Base-by-base conservation (phyloP, 2,797 vertebrate genomes). In the Phylloscopus collybita region DNA sequence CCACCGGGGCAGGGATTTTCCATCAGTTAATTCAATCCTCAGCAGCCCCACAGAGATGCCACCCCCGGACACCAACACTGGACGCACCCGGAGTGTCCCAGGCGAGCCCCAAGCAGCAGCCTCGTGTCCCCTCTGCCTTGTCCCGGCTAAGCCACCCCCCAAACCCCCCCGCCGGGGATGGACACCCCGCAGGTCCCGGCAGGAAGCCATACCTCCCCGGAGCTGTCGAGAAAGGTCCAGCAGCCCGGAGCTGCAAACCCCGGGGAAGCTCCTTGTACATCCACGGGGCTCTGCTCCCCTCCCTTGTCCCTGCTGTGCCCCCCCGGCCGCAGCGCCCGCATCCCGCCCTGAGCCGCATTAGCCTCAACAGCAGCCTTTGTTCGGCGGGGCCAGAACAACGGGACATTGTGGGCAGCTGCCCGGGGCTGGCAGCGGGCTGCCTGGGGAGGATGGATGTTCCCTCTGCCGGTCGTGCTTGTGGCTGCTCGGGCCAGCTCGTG, bases 381-480 rank as follows among this genome's bases (percentile, higher is more conserved):
- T 92, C 51, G 1, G 16, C 6, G 1, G 64, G 2, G 3, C 36
- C 53, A 16, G 19, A 86, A 97, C 96, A 96, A 96, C 7, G 50
- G 88, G 11, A 36, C 95, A 69, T 96, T 96, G 96, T 95, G 90
- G 92, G 89, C 83, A 85, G 93, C 88, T 92, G 81, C 72, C 75
- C 5, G 88, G 42, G 7, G 3, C 5, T 72, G 74, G 85, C 50
- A 20, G 92, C 32, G 0, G 56, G 22, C 25, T 26, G 79, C 45
- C 84, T 67, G 38, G 40, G 93, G 42, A 42, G 78, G 92, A 60
- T 57, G 78, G 92, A 60, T 57, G 95, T 60, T 13, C 79, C 82
- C 86, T 45, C 80, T 3, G 5, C 80, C 65, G 6, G 64, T 50
- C 14, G 14, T 11, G 90, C 13, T 80, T 13, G 6, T 1, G 10